Evolutionary conservation across 1,140 invertebrate genomes (phyloP).

Genomic region (Steinernema khuongi): DNA sequence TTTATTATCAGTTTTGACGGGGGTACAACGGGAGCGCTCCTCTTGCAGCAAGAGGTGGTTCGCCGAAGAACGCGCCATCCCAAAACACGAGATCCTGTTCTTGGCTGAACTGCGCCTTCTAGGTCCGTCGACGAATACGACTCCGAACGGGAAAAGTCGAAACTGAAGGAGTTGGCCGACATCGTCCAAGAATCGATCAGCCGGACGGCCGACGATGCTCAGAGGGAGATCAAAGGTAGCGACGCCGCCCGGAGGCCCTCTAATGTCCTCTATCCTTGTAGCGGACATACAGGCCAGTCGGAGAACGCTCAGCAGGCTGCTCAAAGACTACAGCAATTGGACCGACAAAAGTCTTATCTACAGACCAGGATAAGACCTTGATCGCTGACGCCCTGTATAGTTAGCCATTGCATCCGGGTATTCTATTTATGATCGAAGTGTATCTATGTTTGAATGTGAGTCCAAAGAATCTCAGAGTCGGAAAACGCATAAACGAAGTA

Average conservation of each 20-base stretch:
- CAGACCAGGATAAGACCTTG: constrained; percentile 1
- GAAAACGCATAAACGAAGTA: constrained; percentile 9
- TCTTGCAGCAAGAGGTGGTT: not conserved
- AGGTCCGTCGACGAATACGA: constrained; percentile 7
- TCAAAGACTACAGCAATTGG: constrained; percentile 9
- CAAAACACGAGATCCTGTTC: not conserved
- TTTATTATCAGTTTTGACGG: too few species aligned
- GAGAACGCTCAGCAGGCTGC: not conserved
- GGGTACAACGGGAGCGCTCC: not conserved
- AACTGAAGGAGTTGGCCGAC: not conserved
- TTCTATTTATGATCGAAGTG: constrained; percentile 1
- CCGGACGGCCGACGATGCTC: not conserved
- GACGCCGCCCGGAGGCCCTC: not conserved
- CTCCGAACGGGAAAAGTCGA: not conserved
- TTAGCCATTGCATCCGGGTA: constrained; percentile 2
- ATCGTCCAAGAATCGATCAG: not conserved
- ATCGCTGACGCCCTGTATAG: not conserved
- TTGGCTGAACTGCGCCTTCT: not conserved
- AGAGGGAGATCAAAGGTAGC: not conserved
- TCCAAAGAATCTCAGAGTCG: constrained; percentile 6
- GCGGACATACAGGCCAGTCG: not conserved
- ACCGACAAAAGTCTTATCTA: not conserved
- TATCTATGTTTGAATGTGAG: not conserved
- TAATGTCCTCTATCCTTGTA: not conserved
- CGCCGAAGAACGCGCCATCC: not conserved